Percentiles rank a stretch among this genome's conserved stretches.
Conservation (phyloP, 2,888 invertebrate species). For the Tetheella fluctuosa region DNA sequence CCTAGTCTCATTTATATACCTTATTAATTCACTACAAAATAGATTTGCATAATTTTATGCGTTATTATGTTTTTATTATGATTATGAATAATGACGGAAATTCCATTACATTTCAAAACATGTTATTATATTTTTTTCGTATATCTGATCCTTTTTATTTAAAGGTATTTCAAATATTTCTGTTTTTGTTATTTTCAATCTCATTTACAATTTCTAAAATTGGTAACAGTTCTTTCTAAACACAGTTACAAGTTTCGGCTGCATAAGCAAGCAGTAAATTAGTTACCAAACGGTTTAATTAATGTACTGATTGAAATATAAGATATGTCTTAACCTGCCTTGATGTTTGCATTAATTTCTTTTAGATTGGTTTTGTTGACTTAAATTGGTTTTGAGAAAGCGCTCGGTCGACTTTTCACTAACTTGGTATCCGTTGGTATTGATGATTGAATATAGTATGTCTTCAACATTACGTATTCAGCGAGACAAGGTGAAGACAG, state of each 20-base stretch:
- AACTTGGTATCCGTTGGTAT: background rate
- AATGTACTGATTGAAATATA: no score
- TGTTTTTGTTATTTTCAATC: background rate
- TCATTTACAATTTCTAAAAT: background rate
- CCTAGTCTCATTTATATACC: background rate
- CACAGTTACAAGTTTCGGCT: background rate
- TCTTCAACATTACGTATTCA: background rate
- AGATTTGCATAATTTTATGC: background rate
- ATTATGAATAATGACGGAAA: background rate
- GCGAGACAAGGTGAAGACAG: background rate
- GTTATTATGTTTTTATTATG: conserved; percentile 6
- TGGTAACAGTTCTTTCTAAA: background rate
- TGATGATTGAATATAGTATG: background rate
- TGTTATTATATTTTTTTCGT: background rate
- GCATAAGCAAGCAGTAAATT: background rate
- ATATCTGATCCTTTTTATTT: background rate
- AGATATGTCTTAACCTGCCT: no score
- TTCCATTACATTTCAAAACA: background rate
- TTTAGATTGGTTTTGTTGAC: background rate
- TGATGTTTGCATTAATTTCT: background rate
- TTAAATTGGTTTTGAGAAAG: conserved; percentile 1
- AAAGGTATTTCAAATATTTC: background rate
- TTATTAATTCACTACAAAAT: conserved; percentile 1
- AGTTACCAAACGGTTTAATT: no score
- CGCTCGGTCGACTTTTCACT: background rate